Evolutionary conservation across 2,888 invertebrate species (phyloP), one percentile per base, ranked within the genome.

Genomic region (Rotaria magnacalcarata): DNA sequence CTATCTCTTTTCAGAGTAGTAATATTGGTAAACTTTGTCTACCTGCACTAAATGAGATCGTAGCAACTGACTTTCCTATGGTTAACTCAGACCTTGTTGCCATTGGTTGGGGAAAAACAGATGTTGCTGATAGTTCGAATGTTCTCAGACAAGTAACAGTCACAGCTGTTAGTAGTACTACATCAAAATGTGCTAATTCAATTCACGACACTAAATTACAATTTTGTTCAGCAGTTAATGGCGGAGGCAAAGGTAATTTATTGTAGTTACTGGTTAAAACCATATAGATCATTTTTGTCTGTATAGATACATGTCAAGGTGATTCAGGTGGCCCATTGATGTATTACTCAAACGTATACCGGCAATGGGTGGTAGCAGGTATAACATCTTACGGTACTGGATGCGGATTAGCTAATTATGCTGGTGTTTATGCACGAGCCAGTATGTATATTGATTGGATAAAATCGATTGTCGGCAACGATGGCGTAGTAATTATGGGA

Each of bases 291-390:
- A 34, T 34, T 34, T 34, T 34, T 34, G 34, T 34, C 34, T 34
- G 34, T 34, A 67, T 67, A 67, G 67, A 67, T 67, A 67, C 67
- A 4, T 80, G 80, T n/a, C 80, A 80, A 80, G 80, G 80, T 14
- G 80, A 80, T 80, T 47, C 47, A 21, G 80, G 80, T 24, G 80
- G 80, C 6, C 80, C 80, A 47, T 80, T 80, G 16, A 43, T 80
- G 47, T 80, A 24, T 43, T 80, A n/a, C n/a, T 47, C 80, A 24
- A 0, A 21, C 0, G 2, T 14, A 1, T n/a, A 80, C 11, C 34
- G 24, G 19, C 67, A 67, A 34, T 80, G 80, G 80, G 24, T 47
- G 47, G 10, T 80, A 47, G 80, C 47, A 24, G 80, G 80, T n/a
- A n/a, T 80, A 24, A 80, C 80, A 47, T 47, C 47, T 10, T 80